A percentile compares a stretch with the other conserved stretches of the same genome.
These are phyloP conservation scores for Burhinus oedicnemus DNA, from an alignment of 2,113 vertebrate species.

Conservation along the genomic window DNA sequence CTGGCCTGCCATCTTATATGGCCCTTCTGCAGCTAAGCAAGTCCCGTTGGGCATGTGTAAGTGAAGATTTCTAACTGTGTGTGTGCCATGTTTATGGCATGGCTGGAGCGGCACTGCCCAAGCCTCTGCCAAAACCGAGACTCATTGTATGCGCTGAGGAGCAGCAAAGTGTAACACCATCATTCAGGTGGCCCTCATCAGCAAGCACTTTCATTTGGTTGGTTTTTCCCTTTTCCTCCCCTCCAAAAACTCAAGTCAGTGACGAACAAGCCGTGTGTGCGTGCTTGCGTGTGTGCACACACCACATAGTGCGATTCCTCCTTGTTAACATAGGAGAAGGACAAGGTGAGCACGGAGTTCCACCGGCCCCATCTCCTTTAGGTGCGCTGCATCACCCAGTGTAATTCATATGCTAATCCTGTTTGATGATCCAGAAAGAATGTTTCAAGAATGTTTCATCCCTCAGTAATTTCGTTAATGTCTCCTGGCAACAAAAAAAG, in stretches of 20 bases:
- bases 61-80: background rate
- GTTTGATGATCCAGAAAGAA: slow-evolving; percentile 52
- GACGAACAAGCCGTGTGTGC: background rate
- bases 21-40: background rate
- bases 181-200: background rate
- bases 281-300: rapidly evolving
- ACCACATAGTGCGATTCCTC: background rate
- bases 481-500: slow-evolving; percentile 21
- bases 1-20: background rate
- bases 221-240: background rate
- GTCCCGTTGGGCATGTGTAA: rapidly evolving
- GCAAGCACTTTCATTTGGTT: background rate
- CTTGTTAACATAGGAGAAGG: background rate
- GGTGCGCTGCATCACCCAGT: background rate
- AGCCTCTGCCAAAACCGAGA: background rate
- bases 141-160: rapidly evolving
- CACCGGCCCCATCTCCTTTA: background rate
- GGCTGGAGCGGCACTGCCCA: background rate
- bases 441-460: slow-evolving; percentile 54
- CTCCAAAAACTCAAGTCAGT: background rate
- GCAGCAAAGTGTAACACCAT: background rate
- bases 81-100: rapidly evolving
- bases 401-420: background rate
- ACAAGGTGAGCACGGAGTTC: background rate
- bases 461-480: slow-evolving; percentile 26